These are phyloP conservation scores for Microctonus aethiopoides DNA, from an alignment of 2,888 invertebrate species.

Conservation along the genomic window DNA sequence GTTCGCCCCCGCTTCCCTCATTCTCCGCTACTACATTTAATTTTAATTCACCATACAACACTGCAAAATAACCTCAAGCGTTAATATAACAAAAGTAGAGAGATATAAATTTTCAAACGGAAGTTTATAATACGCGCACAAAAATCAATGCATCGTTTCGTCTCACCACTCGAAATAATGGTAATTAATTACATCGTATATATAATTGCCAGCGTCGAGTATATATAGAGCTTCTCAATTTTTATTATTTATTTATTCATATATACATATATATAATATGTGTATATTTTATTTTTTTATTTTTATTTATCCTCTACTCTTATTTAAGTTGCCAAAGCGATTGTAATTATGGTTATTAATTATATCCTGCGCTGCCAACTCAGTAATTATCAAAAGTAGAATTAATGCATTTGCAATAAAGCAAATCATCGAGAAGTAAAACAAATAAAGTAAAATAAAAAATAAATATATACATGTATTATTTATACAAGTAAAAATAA, in stretches of 20 bases:
- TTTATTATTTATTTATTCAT: neutral
- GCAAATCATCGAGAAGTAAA: neutral
- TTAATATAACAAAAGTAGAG: neutral
- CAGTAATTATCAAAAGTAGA: neutral
- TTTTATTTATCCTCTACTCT: conserved; percentile 13
- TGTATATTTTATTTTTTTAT: neutral
- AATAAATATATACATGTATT: too few species aligned
- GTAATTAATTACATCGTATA: conserved; percentile 55
- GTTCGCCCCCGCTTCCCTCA: neutral
- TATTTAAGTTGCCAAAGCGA: conserved; percentile 31
- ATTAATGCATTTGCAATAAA: neutral
- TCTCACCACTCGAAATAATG: conserved; percentile 47
- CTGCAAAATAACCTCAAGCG: conserved; percentile 5
- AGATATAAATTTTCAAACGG: conserved; percentile 24
- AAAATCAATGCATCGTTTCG: conserved; percentile 46
- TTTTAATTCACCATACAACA: neutral
- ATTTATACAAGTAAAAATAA: too few species aligned
- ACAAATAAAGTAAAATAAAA: neutral
- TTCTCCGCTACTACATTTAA: neutral
- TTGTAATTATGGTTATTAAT: conserved; percentile 53
- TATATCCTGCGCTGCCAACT: conserved; percentile 28
- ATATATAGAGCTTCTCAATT: conserved; percentile 2
- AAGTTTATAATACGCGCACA: conserved; percentile 36
- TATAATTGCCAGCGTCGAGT: conserved; percentile 51
- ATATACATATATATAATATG: conserved; percentile 6